phyloP scores from a whole-genome alignment of 2,113 vertebrate species.

The Eolophus roseicapilla region DNA sequence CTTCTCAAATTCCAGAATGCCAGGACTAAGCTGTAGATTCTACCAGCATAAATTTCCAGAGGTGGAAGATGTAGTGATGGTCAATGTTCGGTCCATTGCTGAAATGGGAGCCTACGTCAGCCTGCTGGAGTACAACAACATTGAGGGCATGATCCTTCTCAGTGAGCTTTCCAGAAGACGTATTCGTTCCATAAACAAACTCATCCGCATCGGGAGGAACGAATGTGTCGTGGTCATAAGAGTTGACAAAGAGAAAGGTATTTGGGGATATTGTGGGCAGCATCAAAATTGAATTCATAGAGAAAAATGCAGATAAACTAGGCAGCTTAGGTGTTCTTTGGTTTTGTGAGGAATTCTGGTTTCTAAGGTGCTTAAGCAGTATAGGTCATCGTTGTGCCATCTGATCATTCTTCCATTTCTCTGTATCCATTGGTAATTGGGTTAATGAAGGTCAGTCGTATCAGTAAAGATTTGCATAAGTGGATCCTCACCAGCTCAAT shows the following conservation, averaged over 20 bases:
- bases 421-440: background rate
- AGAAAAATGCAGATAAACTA: background rate
- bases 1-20: slow-evolving; percentile 84
- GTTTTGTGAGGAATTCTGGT: background rate
- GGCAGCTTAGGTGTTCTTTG: background rate
- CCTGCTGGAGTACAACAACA: slow-evolving; percentile 97
- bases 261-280: background rate
- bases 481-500: background rate
- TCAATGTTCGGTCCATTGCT: slow-evolving; percentile 96
- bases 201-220: slow-evolving; percentile 96
- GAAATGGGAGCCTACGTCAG: slow-evolving; percentile 99
- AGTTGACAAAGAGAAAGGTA: slow-evolving; percentile 99
- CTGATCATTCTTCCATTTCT: background rate
- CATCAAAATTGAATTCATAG: background rate
- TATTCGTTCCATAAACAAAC: slow-evolving; percentile 98
- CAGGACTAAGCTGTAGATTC: slow-evolving; percentile 94
- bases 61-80: slow-evolving; percentile 99
- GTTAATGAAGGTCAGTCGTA: background rate
- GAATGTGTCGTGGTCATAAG: slow-evolving; percentile 97
- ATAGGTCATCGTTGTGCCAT: background rate
- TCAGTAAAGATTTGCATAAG: background rate
- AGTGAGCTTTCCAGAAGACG: slow-evolving; percentile 94
- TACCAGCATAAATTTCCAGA: slow-evolving; percentile 98
- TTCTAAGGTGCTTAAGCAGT: background rate
- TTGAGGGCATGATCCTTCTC: slow-evolving; percentile 98